A percentile compares a stretch with the other conserved stretches of the same genome.
Evolutionary conservation across 1,140 invertebrate genomes (phyloP).

Genomic region (Euwallacea fornicatus): DNA sequence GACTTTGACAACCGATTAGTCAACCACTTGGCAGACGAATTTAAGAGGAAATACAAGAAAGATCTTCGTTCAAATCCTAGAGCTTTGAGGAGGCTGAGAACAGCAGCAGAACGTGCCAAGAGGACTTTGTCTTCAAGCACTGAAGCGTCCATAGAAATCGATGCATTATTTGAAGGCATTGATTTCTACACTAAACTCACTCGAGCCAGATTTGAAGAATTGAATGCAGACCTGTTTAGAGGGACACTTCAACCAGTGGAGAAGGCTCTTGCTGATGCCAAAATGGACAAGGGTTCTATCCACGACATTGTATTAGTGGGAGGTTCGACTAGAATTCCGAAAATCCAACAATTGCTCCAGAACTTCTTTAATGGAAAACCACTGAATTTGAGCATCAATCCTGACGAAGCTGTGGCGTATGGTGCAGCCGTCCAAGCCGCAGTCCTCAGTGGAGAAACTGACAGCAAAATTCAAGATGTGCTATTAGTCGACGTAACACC

Average conservation of each 20-base stretch:
- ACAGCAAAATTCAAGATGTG: conserved; percentile 70
- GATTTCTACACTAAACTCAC: conserved; percentile 88
- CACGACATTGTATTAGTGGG: conserved; percentile 70
- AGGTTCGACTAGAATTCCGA: conserved; percentile 72
- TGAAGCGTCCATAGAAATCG: conserved; percentile 72
- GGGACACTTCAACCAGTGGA: conserved; percentile 72
- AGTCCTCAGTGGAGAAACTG: conserved; percentile 71
- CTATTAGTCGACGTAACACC: conserved; percentile 74
- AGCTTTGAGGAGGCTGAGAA: conserved; percentile 74
- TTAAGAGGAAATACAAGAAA: conserved; percentile 82
- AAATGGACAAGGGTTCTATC: conserved; percentile 70
- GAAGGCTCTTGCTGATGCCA: conserved; percentile 72
- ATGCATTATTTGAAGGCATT: conserved; percentile 74
- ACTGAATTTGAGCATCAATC: conserved; percentile 66
- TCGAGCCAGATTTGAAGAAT: conserved; percentile 82
- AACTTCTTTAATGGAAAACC: conserved; percentile 65
- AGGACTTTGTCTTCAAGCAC: conserved; percentile 68
- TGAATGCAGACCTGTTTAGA: conserved; percentile 80
- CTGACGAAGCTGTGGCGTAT: conserved; percentile 71
- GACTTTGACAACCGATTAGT: conserved; percentile 86
- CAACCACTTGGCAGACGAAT: conserved; percentile 72
- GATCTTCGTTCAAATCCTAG: conserved; percentile 74
- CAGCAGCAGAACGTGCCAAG: conserved; percentile 72
- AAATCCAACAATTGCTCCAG: conserved; percentile 62
- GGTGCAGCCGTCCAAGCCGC: conserved; percentile 65